Evolutionary conservation across 2,113 vertebrate genomes (phyloP).

Genomic region (Lepisosteus oculatus): DNA sequence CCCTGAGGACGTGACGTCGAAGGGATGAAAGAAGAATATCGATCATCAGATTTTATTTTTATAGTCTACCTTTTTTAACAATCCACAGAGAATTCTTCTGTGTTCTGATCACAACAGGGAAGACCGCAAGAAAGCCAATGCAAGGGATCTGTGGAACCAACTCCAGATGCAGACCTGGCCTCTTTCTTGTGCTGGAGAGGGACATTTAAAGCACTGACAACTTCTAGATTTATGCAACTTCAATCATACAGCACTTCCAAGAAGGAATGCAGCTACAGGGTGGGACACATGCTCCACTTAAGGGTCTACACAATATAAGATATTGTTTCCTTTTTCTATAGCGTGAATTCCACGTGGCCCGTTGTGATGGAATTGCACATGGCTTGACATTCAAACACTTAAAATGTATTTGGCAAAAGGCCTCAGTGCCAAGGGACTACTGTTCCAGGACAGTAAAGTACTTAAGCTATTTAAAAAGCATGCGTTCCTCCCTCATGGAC

Average conservation of each 20-base stretch:
- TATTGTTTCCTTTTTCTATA: slow-evolving; percentile 1
- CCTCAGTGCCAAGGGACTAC: not conserved
- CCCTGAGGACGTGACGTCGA: slow-evolving; percentile 17
- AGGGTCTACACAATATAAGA: slow-evolving; percentile 11
- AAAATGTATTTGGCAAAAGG: not conserved
- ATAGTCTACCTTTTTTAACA: slow-evolving; percentile 65
- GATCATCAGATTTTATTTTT: slow-evolving; percentile 61
- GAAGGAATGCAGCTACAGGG: slow-evolving; percentile 33
- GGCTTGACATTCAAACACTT: not conserved
- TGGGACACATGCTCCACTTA: slow-evolving; percentile 29
- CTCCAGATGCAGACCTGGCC: not conserved
- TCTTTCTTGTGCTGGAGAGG: slow-evolving; percentile 22
- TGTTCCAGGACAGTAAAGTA: not conserved
- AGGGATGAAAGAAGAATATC: slow-evolving; percentile 53
- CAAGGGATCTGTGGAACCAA: slow-evolving; percentile 9
- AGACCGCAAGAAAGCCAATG: slow-evolving; percentile 51
- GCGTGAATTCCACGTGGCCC: not conserved
- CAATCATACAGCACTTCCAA: slow-evolving; percentile 69
- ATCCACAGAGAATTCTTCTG: slow-evolving; percentile 50
- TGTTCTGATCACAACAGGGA: slow-evolving; percentile 49
- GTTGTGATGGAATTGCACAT: not conserved
- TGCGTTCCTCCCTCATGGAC: not conserved
- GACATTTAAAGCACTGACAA: slow-evolving; percentile 60
- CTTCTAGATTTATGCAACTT: slow-evolving; percentile 52
- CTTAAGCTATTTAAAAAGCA: not conserved